Percentiles rank a stretch among this genome's conserved stretches.
Evolutionary conservation across 2,113 vertebrate species (phyloP).

Genomic region (Hippocampus zosterae): DNA sequence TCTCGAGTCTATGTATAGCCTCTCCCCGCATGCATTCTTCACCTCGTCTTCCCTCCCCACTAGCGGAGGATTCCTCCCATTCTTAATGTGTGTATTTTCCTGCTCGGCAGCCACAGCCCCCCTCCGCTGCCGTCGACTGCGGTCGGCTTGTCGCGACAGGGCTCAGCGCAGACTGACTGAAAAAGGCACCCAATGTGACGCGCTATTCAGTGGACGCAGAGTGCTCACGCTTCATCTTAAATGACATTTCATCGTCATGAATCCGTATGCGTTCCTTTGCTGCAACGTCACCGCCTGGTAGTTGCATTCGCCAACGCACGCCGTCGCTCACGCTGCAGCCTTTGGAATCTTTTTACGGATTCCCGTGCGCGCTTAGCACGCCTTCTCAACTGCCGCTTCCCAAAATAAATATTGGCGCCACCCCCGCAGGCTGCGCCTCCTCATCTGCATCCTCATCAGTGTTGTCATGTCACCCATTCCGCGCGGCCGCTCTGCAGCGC

Average conservation of each 20-base stretch:
- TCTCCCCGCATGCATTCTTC: conserved; percentile 22
- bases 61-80: conserved; percentile 50
- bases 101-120: conserved; percentile 2
- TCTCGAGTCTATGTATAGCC: conserved; percentile 9
- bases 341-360: neutral
- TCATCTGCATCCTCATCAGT: neutral
- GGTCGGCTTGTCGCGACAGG: conserved; percentile 30
- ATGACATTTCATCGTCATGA: neutral
- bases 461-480: neutral
- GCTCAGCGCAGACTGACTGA: neutral
- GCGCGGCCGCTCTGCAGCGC: neutral
- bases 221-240: neutral
- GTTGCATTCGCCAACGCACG: conserved; percentile 10
- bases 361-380: neutral
- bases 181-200: neutral
- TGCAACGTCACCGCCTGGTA: conserved; percentile 53
- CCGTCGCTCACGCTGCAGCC: conserved; percentile 13
- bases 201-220: neutral
- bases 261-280: conserved; percentile 6
- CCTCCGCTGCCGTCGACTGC: conserved; percentile 12
- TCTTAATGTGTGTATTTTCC: conserved; percentile 45
- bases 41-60: conserved; percentile 12
- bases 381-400: neutral
- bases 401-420: neutral
- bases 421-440: too few relatives aligned